phyloP scores from a whole-genome alignment of 2,797 vertebrate species.

The Enteromius thamalakanensis region DNA sequence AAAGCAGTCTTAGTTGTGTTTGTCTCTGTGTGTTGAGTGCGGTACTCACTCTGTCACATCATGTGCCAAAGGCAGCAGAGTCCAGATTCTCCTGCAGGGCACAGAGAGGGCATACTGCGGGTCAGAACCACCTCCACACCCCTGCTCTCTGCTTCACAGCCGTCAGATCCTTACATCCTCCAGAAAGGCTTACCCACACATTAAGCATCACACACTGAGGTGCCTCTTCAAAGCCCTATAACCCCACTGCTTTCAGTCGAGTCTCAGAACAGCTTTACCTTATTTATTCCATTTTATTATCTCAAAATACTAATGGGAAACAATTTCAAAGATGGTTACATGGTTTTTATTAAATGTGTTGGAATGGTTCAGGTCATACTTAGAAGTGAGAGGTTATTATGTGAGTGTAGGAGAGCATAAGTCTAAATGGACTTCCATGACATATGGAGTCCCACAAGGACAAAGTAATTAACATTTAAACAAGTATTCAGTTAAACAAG shows the following conservation, averaged over 20 bases:
- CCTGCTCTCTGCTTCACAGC: neutral
- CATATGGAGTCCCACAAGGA: no score
- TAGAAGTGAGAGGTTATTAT: no score
- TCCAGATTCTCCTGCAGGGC: slow-evolving; percentile 45
- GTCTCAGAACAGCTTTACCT: neutral
- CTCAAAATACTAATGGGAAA: neutral
- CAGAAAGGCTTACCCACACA: neutral
- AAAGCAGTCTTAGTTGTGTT: neutral
- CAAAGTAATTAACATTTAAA: no score
- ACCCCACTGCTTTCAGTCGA: neutral
- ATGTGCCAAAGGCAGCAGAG: slow-evolving; percentile 55
- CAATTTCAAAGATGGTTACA: neutral
- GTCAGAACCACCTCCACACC: slow-evolving; percentile 10
- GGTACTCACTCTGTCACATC: slow-evolving; percentile 47
- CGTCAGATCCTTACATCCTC: neutral
- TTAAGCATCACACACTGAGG: slow-evolving; percentile 8
- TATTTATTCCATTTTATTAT: neutral
- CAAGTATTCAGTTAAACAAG: no score
- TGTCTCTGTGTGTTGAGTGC: slow-evolving; percentile 25
- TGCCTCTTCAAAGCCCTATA: slow-evolving; percentile 2
- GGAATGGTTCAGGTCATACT: no score
- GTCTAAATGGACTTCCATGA: no score
- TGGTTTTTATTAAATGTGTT: neutral
- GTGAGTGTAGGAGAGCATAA: no score
- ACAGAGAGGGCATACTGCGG: slow-evolving; percentile 30